A percentile compares a stretch with the other conserved stretches of the same genome.
Conservation (phyloP, 2,113 vertebrate genomes). For the Sminthopsis crassicaudata region DNA sequence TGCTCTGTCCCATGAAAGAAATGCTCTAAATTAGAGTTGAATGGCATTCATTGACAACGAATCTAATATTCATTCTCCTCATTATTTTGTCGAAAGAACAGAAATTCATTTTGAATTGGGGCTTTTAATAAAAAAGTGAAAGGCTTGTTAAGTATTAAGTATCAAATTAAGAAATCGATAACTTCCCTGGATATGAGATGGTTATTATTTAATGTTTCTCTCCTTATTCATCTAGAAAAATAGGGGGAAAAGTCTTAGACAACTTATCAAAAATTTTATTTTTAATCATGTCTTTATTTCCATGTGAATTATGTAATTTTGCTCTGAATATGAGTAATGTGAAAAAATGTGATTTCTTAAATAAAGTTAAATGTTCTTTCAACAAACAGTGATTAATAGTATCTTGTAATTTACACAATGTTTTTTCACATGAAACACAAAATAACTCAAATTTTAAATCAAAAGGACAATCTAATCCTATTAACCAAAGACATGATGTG, state of each 20-base stretch:
- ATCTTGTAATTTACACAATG: background rate
- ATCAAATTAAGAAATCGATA: background rate
- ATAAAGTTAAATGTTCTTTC: background rate
- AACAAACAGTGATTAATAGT: background rate
- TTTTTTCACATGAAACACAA: background rate
- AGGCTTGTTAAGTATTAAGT: background rate
- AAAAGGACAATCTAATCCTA: background rate
- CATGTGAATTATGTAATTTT: background rate
- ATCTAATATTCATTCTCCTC: background rate
- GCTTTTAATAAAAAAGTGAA: background rate
- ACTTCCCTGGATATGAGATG: background rate
- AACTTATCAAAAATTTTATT: background rate
- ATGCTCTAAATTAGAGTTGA: background rate
- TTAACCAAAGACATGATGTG: background rate
- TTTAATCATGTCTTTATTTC: background rate
- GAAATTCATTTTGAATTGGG: background rate
- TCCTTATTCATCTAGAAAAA: background rate
- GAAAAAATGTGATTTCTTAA: background rate
- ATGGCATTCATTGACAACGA: background rate
- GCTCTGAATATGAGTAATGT: background rate
- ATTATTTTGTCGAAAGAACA: background rate
- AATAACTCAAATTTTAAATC: background rate
- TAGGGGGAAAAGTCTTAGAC: background rate
- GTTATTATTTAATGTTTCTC: background rate
- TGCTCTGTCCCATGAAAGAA: conserved; percentile 12